phyloP scores from a whole-genome alignment of 2,888 invertebrate species.

The Andrena hattorfiana region DNA sequence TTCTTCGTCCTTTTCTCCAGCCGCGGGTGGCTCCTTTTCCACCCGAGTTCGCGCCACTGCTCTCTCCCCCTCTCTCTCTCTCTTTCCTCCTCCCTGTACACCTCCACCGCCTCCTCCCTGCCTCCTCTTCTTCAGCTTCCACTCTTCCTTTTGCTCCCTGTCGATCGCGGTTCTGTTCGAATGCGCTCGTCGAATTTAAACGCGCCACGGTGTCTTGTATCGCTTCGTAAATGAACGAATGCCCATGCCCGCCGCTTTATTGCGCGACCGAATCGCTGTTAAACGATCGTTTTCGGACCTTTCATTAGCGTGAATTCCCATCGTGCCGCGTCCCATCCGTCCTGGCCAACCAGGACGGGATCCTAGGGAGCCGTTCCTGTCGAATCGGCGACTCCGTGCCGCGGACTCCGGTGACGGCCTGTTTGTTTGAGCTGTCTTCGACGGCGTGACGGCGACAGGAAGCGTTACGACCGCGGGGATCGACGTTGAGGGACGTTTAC shows the following conservation, averaged over 20 bases:
- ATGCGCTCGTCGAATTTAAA: constrained; percentile 73
- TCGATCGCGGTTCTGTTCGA: constrained; percentile 69
- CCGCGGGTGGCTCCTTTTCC: constrained; percentile 70
- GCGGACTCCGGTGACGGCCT: constrained; percentile 66
- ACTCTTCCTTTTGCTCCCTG: constrained; percentile 57
- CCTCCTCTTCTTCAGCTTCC: constrained; percentile 17
- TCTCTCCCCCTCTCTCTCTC: constrained; percentile 22
- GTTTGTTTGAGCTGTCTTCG: constrained; percentile 82
- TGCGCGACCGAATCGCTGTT: constrained; percentile 57
- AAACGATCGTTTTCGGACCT: constrained; percentile 59
- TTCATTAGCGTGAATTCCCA: constrained; percentile 39
- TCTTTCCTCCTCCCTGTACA: not conserved
- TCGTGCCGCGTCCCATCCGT: not conserved
- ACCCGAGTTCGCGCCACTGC: constrained; percentile 67
- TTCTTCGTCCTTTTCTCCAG: constrained; percentile 56
- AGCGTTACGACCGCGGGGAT: constrained; percentile 64
- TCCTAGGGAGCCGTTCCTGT: not conserved
- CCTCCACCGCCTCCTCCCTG: not conserved
- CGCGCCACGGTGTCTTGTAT: constrained; percentile 69
- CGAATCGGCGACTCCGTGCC: constrained; percentile 5
- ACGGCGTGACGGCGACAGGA: constrained; percentile 70
- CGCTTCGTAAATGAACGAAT: constrained; percentile 70
- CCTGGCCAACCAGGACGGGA: too few relatives aligned
- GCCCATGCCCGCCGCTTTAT: constrained; percentile 60
- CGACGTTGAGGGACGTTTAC: constrained; percentile 66